phyloP scores from a whole-genome alignment of 1,140 invertebrate genomes.

The Papilio helenus region DNA sequence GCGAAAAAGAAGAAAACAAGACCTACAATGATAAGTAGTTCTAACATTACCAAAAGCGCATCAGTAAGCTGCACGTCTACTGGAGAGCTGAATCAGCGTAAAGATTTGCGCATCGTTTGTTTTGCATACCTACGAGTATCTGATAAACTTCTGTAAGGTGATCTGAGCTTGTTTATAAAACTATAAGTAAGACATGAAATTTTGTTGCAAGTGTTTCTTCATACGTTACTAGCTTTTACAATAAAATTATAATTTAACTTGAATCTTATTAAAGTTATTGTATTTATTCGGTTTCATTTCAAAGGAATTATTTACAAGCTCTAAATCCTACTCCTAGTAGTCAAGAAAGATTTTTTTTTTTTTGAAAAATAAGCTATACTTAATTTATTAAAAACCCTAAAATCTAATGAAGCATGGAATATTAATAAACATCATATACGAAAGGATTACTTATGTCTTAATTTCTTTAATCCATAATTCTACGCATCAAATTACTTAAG shows the following conservation, averaged over 20 bases:
- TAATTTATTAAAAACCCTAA: too few species aligned
- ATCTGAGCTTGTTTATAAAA: neutral
- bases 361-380: too few species aligned
- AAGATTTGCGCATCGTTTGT: neutral
- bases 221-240: neutral
- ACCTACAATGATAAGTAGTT: neutral
- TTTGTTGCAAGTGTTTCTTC: neutral
- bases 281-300: neutral
- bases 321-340: neutral
- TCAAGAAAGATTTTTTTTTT: too few species aligned
- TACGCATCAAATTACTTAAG: too few species aligned
- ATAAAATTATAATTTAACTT: neutral
- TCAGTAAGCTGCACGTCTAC: neutral
- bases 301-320: neutral
- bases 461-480: too few species aligned
- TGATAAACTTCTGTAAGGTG: neutral
- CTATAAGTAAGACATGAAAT: neutral
- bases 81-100: neutral
- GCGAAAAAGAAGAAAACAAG: too few species aligned
- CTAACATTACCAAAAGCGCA: neutral
- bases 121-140: neutral
- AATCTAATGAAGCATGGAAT: too few species aligned
- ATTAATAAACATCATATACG: too few species aligned
- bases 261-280: neutral
- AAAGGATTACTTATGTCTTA: too few species aligned